These are phyloP conservation scores for Sycophaga agraensis DNA, from an alignment of 1,140 invertebrate species.

Conservation along the genomic window DNA sequence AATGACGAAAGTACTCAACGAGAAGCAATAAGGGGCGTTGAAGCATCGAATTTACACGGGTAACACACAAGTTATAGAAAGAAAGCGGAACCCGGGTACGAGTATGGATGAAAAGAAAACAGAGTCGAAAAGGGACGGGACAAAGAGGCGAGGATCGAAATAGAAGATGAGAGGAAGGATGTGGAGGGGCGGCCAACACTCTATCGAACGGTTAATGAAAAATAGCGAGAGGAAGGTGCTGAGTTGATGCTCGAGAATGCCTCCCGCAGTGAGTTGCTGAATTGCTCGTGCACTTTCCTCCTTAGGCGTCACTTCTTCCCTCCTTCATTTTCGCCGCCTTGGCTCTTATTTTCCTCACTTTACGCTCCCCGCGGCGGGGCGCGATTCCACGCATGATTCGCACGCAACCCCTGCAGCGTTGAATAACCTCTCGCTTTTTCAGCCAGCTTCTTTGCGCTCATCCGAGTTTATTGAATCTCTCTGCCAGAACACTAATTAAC, in stretches of 20 bases:
- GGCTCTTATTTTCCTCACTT: conserved; percentile 13
- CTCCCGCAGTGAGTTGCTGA: conserved; percentile 34
- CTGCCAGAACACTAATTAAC: conserved; percentile 36
- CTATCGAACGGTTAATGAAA: conserved; percentile 52
- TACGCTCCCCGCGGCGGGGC: background rate
- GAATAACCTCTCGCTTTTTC: no score
- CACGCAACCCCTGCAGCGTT: no score
- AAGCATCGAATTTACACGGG: no score
- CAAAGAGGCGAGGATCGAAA: background rate
- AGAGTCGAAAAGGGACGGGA: background rate
- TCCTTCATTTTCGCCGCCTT: background rate
- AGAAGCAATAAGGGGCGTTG: no score
- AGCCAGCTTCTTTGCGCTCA: no score
- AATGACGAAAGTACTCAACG: no score
- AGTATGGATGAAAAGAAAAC: conserved; percentile 11
- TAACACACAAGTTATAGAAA: no score
- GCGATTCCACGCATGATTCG: no score
- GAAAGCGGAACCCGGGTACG: no score
- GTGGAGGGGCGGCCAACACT: conserved; percentile 24
- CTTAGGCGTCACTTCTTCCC: background rate
- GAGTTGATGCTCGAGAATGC: no score
- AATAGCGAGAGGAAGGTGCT: conserved; percentile 45
- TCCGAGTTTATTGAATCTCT: conserved; percentile 32
- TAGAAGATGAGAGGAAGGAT: background rate
- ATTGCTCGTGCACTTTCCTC: conserved; percentile 33